These are phyloP conservation scores for Calephelis virginiensis DNA, from an alignment of 1,140 invertebrate species.

Conservation along the genomic window DNA sequence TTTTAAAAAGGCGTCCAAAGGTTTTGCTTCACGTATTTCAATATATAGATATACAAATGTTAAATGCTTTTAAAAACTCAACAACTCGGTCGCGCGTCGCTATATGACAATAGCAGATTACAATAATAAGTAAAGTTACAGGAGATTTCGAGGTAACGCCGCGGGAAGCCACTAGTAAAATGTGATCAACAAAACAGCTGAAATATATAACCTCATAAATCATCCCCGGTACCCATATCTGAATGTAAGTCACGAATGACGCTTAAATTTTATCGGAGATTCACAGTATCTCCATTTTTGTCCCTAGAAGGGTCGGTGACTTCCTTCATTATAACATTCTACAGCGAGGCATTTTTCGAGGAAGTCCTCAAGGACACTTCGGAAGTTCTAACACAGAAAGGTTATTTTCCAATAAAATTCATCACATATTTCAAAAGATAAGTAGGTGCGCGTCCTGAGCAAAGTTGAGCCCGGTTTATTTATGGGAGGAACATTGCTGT, in stretches of 20 bases:
- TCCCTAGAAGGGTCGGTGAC: slow-evolving; percentile 31
- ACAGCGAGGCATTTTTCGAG: slow-evolving; percentile 45
- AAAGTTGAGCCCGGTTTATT: background rate
- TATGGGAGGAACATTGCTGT: background rate
- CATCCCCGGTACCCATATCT: background rate
- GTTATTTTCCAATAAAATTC: slow-evolving; percentile 32
- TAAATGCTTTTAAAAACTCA: no score
- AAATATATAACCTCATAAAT: background rate
- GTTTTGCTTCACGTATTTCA: no score
- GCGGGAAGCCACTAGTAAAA: no score
- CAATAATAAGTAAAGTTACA: no score
- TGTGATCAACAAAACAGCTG: background rate
- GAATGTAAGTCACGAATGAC: slow-evolving; percentile 17
- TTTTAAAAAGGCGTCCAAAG: no score
- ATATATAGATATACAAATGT: no score
- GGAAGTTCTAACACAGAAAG: slow-evolving; percentile 26
- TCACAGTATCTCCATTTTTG: slow-evolving; percentile 25
- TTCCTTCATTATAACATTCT: slow-evolving; percentile 42
- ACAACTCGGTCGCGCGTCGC: no score
- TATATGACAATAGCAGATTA: no score
- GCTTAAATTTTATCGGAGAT: slow-evolving; percentile 27
- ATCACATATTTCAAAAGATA: slow-evolving; percentile 4
- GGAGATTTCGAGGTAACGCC: no score
- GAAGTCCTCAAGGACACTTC: slow-evolving; percentile 42
- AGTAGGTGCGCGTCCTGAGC: background rate